Conservation (phyloP, 2,113 vertebrate species). For the Nansenia antarctica region DNA sequence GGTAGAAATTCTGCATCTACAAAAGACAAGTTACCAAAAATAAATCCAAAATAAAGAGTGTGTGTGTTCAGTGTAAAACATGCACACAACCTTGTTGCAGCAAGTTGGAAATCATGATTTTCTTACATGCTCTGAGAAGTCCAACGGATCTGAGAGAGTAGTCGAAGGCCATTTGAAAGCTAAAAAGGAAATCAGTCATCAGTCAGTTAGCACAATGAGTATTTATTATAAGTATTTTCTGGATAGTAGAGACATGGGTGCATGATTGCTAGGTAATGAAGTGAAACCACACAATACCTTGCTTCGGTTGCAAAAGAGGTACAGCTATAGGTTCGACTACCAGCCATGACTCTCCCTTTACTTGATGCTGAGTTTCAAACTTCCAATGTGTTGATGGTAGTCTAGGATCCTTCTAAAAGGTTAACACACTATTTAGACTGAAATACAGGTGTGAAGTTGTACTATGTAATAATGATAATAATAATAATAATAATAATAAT, state of each 20-base stretch:
- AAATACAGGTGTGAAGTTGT: too few species aligned
- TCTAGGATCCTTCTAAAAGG: background rate
- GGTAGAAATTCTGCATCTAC: conserved; percentile 79
- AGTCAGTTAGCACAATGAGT: background rate
- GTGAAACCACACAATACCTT: conserved; percentile 33
- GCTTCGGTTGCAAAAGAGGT: conserved; percentile 61
- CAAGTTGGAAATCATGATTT: too few species aligned
- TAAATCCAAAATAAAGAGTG: background rate
- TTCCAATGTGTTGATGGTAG: conserved; percentile 15
- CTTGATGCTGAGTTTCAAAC: conserved; percentile 53
- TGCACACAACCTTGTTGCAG: background rate
- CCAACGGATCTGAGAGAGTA: conserved; percentile 36
- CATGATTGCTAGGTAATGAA: background rate
- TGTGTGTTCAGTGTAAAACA: background rate
- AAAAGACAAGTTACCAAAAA: background rate
- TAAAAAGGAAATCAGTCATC: too few species aligned
- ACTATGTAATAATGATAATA: too few species aligned
- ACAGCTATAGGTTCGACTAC: conserved; percentile 49
- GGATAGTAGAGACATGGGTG: too few species aligned
- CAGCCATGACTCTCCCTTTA: conserved; percentile 58
- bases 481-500: too few species aligned
- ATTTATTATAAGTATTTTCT: background rate
- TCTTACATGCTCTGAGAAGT: conserved; percentile 71
- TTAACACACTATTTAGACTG: too few species aligned
- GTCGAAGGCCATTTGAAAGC: conserved; percentile 8